Evolutionary conservation across 2,888 invertebrate species (phyloP).

Genomic region (Hermodice carunculata): DNA sequence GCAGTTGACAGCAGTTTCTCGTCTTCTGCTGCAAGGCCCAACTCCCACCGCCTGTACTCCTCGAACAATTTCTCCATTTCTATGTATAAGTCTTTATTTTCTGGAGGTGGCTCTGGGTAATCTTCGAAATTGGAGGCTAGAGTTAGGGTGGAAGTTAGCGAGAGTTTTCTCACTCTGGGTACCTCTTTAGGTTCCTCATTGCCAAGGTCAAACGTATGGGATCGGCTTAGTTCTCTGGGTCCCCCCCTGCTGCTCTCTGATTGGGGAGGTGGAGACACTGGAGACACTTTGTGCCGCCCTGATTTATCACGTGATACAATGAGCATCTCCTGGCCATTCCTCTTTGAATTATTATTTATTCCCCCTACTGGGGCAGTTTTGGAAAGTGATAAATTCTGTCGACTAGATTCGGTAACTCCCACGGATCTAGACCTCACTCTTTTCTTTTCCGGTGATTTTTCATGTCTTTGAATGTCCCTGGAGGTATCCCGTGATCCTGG

Average conservation of each 20-base stretch:
- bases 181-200: not conserved
- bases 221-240: too few species aligned
- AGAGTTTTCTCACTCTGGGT: not conserved
- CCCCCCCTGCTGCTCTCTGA: slow-evolving; percentile 5
- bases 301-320: slow-evolving; percentile 13
- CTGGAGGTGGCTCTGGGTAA: slow-evolving; percentile 56
- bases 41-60: slow-evolving; percentile 56
- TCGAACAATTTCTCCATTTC: slow-evolving; percentile 65
- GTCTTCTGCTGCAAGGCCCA: slow-evolving; percentile 15
- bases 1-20: too few species aligned
- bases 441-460: too few species aligned
- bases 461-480: too few species aligned
- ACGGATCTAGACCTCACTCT: too few species aligned
- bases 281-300: not conserved
- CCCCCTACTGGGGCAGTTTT: too few species aligned
- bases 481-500: too few species aligned
- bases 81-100: slow-evolving; percentile 59
- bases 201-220: slow-evolving; percentile 8
- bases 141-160: slow-evolving; percentile 3
- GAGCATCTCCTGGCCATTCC: not conserved
- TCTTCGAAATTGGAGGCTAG: slow-evolving; percentile 22
- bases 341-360: too few species aligned
- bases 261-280: not conserved
- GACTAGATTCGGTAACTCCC: too few species aligned
- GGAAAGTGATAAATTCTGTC: too few species aligned